phyloP scores from a whole-genome alignment of 2,113 vertebrate genomes.

The Pachyramphus minor region DNA sequence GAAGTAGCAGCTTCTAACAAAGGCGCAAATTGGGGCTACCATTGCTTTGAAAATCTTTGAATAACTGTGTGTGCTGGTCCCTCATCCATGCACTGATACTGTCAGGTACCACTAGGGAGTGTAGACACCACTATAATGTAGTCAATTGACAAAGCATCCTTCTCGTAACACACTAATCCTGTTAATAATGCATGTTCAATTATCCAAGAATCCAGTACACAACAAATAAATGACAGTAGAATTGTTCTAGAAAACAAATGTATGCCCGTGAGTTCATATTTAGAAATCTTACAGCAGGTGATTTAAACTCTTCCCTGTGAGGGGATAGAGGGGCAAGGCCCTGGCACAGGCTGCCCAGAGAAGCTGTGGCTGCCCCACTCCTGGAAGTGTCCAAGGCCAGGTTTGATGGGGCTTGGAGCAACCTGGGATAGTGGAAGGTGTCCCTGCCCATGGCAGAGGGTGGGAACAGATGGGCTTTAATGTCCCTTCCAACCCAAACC shows the following conservation, averaged over 20 bases:
- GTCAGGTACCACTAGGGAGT: background rate
- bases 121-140: background rate
- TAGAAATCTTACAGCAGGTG: background rate
- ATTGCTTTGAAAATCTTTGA: background rate
- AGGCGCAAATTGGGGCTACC: background rate
- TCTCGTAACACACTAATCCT: background rate
- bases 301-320: background rate
- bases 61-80: background rate
- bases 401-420: background rate
- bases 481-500: background rate
- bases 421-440: background rate
- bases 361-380: background rate
- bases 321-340: background rate
- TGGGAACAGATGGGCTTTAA: background rate
- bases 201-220: background rate
- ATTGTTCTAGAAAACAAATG: background rate
- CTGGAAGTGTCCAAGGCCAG: background rate
- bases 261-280: background rate
- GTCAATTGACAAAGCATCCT: background rate
- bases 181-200: background rate
- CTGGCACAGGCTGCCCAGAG: background rate
- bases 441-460: background rate
- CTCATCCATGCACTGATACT: background rate
- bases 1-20: background rate
- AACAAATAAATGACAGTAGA: background rate